Conservation (phyloP, 2,888 invertebrate species). For the Rotaria macrura region DNA sequence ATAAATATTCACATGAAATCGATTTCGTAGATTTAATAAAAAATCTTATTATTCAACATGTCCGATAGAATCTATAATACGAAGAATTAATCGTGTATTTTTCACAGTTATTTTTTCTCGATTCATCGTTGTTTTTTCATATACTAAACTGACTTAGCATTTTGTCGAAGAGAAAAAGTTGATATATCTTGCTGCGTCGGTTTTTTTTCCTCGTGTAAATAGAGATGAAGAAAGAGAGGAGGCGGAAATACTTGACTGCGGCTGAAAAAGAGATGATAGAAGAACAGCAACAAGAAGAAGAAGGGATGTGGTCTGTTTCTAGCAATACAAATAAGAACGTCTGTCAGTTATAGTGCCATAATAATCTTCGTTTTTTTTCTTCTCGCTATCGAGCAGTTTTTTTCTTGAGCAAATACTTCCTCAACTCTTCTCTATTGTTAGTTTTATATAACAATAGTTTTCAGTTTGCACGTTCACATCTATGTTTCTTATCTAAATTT, state of each 20-base stretch:
- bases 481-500: background rate
- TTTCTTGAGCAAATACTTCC: background rate
- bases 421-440: background rate
- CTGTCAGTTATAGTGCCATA: background rate
- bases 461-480: background rate
- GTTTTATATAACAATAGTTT: background rate
- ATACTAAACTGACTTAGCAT: background rate
- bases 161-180: background rate
- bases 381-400: background rate
- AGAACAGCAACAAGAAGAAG: background rate
- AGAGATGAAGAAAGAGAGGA: background rate
- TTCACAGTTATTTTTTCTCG: background rate
- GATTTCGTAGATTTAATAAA: background rate
- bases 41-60: background rate
- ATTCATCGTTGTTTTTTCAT: background rate
- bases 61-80: background rate
- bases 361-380: conserved; percentile 8
- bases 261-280: background rate
- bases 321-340: background rate
- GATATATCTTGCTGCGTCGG: background rate
- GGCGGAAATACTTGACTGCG: conserved; percentile 8
- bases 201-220: background rate
- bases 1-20: background rate
- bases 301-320: background rate
- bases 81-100: background rate